Evolutionary conservation across 2,797 vertebrate species (phyloP).

Genomic region (Sus cebifrons): DNA sequence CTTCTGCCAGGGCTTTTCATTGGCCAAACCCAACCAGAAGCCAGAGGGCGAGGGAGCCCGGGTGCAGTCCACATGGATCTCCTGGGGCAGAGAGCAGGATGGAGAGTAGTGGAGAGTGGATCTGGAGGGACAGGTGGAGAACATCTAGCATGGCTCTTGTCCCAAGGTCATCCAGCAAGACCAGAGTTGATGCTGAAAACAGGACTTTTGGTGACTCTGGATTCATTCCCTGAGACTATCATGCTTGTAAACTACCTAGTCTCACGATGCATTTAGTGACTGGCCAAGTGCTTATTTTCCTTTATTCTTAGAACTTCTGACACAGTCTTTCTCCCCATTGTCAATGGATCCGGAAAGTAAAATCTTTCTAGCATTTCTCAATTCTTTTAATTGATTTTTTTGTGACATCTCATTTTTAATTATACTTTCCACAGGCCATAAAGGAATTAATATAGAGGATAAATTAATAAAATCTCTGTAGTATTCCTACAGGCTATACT

Average conservation of each 20-base stretch:
- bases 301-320: constrained; percentile 59
- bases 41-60: background rate
- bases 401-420: constrained; percentile 75
- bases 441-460: constrained; percentile 62
- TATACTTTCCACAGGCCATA: constrained; percentile 72
- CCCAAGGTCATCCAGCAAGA: background rate
- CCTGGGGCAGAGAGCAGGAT: background rate
- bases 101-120: background rate
- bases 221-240: background rate
- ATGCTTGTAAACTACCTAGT: background rate
- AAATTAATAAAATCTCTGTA: constrained; percentile 75
- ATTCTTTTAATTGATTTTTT: constrained; percentile 72
- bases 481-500: constrained; percentile 69
- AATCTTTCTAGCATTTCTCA: constrained; percentile 61
- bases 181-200: background rate
- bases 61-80: background rate
- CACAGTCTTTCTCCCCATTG: background rate
- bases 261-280: background rate
- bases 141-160: background rate
- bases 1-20: constrained; percentile 8
- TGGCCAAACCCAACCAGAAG: background rate
- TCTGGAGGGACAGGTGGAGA: background rate
- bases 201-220: background rate
- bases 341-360: constrained; percentile 57
- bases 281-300: background rate